phyloP scores from a whole-genome alignment of 2,888 invertebrate species.

The Tetanocera ferruginea region DNA sequence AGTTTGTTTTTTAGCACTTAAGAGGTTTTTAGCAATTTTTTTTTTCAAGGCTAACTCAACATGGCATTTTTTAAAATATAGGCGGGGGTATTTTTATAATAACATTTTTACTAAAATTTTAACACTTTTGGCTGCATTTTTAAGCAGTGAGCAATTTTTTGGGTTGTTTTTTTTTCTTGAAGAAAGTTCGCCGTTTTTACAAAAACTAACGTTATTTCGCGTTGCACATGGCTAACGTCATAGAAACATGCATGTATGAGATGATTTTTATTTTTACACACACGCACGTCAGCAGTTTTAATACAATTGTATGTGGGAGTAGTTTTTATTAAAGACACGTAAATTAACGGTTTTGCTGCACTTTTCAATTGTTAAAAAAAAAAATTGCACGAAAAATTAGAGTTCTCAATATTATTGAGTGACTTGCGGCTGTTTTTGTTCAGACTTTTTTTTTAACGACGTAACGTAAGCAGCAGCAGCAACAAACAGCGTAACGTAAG shows the following conservation, averaged over 20 bases:
- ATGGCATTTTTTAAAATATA: neutral
- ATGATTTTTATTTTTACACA: neutral
- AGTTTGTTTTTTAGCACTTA: neutral
- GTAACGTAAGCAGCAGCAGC: neutral
- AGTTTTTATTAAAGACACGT: neutral
- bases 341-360: conserved; percentile 32
- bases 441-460: neutral
- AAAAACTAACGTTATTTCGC: conserved; percentile 44
- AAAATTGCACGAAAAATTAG: neutral
- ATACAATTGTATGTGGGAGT: neutral
- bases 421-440: neutral
- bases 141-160: neutral
- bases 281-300: neutral
- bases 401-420: neutral
- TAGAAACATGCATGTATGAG: neutral
- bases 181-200: conserved; percentile 22
- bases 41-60: conserved; percentile 17
- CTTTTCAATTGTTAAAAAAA: conserved; percentile 16
- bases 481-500: neutral
- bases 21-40: neutral
- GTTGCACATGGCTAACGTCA: conserved; percentile 49
- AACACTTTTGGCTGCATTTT: conserved; percentile 25
- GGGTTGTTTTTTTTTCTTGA: neutral
- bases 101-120: neutral
- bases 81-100: neutral